Conservation (phyloP, 2,888 invertebrate species). For the Cremastobaeus sp. region DNA sequence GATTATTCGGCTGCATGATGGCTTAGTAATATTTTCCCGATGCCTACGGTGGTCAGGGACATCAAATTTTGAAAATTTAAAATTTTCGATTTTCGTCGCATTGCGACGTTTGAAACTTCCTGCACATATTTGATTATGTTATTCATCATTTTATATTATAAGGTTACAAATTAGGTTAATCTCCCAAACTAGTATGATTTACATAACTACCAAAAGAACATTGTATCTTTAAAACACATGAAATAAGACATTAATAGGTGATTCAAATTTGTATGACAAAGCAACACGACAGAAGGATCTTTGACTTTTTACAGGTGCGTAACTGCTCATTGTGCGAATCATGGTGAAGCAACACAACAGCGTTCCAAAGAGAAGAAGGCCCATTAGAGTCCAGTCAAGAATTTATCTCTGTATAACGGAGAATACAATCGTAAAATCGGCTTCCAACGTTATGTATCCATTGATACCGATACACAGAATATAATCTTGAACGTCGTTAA, state of each 20-base stretch:
- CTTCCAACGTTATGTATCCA: constrained; percentile 61
- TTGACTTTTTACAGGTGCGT: constrained; percentile 58
- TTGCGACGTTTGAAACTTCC: no score
- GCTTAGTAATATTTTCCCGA: no score
- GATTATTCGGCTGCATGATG: no score
- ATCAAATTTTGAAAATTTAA: no score
- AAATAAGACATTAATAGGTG: constrained; percentile 46
- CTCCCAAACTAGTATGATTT: no score
- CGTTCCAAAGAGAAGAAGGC: constrained; percentile 63
- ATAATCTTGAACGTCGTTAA: constrained; percentile 61
- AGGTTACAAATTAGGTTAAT: no score
- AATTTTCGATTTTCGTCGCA: no score
- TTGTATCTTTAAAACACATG: constrained; percentile 32
- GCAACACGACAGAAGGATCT: constrained; percentile 54
- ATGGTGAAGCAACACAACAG: constrained; percentile 41
- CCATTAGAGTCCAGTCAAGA: constrained; percentile 66
- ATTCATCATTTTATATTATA: no score
- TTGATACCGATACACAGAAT: constrained; percentile 63
- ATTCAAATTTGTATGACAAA: constrained; percentile 53
- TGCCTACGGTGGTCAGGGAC: no score
- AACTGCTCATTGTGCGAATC: constrained; percentile 56
- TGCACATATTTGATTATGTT: no score
- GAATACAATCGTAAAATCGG: constrained; percentile 68
- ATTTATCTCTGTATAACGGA: constrained; percentile 68
- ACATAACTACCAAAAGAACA: no score